Evolutionary conservation across 2,888 invertebrate species (phyloP).

Genomic region (Sceliomorpha sp.): DNA sequence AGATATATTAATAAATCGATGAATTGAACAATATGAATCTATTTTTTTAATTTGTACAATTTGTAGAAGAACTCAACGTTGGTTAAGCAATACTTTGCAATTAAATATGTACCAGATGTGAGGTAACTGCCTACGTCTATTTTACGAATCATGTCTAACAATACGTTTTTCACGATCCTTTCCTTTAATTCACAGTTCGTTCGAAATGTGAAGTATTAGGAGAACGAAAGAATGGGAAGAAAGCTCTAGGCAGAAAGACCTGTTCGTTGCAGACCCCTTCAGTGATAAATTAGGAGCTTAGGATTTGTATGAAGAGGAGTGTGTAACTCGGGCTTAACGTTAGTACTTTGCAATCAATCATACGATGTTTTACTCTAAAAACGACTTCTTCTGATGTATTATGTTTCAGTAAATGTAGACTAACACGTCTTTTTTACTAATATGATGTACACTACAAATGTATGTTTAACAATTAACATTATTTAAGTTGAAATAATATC

Average conservation of each 20-base stretch:
- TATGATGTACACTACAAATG: too few relatives aligned
- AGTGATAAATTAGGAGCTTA: slow-evolving; percentile 78
- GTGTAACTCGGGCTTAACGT: slow-evolving; percentile 77
- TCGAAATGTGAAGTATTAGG: slow-evolving; percentile 21
- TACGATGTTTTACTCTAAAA: slow-evolving; percentile 63
- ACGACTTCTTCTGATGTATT: slow-evolving; percentile 47
- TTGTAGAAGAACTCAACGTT: too few relatives aligned
- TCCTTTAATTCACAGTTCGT: too few relatives aligned
- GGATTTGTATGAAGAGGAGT: slow-evolving; percentile 78
- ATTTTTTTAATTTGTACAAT: slow-evolving; percentile 22
- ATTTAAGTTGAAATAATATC: too few relatives aligned
- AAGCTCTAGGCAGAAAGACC: slow-evolving; percentile 63
- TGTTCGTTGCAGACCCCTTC: slow-evolving; percentile 69
- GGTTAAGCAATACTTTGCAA: too few relatives aligned
- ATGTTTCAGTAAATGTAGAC: slow-evolving; percentile 28
- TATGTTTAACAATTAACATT: too few relatives aligned
- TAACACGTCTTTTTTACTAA: too few relatives aligned
- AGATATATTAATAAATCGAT: slow-evolving; percentile 52
- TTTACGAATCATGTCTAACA: too few relatives aligned
- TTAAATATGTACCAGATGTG: too few relatives aligned
- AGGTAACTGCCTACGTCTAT: too few relatives aligned
- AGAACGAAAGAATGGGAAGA: slow-evolving; percentile 21
- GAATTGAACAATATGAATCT: slow-evolving; percentile 65
- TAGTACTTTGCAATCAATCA: slow-evolving; percentile 77
- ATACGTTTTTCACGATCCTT: too few relatives aligned